Evolutionary conservation across 2,113 vertebrate genomes (phyloP), one percentile per base, ranked within the genome.

Genomic region (Osmerus mordax): DNA sequence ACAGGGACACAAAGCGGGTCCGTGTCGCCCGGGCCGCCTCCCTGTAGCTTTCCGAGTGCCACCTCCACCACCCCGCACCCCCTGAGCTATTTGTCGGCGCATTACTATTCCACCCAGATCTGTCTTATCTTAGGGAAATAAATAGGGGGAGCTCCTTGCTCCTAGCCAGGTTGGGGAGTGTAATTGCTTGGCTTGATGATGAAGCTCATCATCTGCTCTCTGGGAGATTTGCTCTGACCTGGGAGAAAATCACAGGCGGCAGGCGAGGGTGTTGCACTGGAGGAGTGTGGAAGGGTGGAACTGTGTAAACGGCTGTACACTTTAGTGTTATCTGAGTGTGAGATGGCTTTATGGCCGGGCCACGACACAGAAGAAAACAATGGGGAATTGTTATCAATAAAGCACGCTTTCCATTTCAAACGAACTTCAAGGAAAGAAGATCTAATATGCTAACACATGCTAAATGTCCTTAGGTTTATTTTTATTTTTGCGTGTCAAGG

Each of bases 171-270:
- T 67, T 69, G 55, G 66, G 72, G 75, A 75, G 51, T 75, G 83
- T 88, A 88, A 89, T 87, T 85, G 85, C 83, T 84, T 75, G 75
- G 78, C 77, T 83, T 82, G 61, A 87, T 84, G 83, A 88, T 72
- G 79, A 85, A 79, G 80, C 83, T 86, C 84, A 87, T 90, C 86
- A 85, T 84, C 76, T 73, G 69, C 84, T 84, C 83, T 77, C 60
- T 72, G 41, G 79, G 85, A 88, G 76, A 61, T 75, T 72, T 71
- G 66, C 62, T 72, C 58, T 81, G 78, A 87, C 81, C 82, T 81
- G 69, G 79, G 74, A 73, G 65, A 41, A 76, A 76, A 83, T 71
- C 74, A 73, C 58, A 61, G 55, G 41, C 78, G 72, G 32, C 0
- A 32, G 52, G 69, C 69, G 41, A 23, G 9, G 0, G 19, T 59